These are phyloP conservation scores for Pimpla rufipes DNA, from an alignment of 2,888 invertebrate species.

Conservation along the genomic window DNA sequence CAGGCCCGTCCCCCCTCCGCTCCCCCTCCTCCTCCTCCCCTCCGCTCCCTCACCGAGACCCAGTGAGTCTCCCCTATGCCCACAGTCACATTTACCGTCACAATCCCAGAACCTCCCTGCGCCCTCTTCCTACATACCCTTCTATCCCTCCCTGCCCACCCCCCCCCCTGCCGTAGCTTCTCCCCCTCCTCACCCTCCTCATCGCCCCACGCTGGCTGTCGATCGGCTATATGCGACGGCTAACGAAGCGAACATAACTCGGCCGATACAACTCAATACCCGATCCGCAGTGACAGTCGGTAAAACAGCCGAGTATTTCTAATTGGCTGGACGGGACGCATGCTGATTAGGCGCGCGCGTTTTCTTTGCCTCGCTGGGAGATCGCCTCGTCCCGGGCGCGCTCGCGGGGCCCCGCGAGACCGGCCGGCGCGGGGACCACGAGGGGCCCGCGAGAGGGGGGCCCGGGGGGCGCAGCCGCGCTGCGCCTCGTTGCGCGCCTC, in stretches of 20 bases:
- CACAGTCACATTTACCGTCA: not conserved
- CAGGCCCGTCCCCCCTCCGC: conserved; percentile 38
- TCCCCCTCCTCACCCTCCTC: conserved; percentile 39
- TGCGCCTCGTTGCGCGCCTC: conserved; percentile 36
- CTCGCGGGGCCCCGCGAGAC: conserved; percentile 40
- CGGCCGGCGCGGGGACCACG: conserved; percentile 48
- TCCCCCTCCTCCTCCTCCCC: conserved; percentile 33
- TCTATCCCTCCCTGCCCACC: conserved; percentile 5
- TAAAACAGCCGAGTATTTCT: conserved; percentile 84
- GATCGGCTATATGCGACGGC: conserved; percentile 65
- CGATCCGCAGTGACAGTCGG: conserved; percentile 83
- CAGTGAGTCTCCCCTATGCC: no score
- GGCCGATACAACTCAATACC: conserved; percentile 85
- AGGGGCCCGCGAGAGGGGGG: conserved; percentile 23
- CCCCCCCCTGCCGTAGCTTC: conserved; percentile 35
- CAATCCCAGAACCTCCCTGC: conserved; percentile 46
- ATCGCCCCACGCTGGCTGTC: not conserved
- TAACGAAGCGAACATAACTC: conserved; percentile 85
- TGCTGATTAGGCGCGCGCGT: conserved; percentile 82
- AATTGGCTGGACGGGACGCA: conserved; percentile 84
- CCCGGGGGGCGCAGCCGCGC: not conserved
- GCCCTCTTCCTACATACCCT: conserved; percentile 53
- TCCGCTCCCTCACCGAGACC: conserved; percentile 47
- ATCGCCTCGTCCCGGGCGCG: conserved; percentile 20
- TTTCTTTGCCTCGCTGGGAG: conserved; percentile 79